phyloP scores from a whole-genome alignment of 2,113 vertebrate genomes.

The Oryzias woworae region DNA sequence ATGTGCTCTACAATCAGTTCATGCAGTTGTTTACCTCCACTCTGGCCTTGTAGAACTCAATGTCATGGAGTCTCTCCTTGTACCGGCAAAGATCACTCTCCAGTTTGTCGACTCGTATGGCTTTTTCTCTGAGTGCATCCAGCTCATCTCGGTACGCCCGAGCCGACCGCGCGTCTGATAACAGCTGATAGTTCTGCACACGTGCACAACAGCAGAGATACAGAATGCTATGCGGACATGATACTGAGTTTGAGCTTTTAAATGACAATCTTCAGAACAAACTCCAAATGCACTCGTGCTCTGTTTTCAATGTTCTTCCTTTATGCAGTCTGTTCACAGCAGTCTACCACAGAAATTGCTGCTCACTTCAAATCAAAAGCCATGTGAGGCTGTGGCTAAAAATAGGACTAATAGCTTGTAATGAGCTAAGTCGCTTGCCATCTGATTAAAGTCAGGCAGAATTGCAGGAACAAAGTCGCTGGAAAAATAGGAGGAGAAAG shows the following conservation, averaged over 20 bases:
- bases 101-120: conserved; percentile 93
- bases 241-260: too few relatives aligned
- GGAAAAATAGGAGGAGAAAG: conserved; percentile 12
- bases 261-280: not conserved
- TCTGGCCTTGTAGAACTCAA: conserved; percentile 97
- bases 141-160: conserved; percentile 95
- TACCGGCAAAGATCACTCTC: conserved; percentile 94
- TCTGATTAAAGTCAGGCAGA: conserved; percentile 57
- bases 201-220: not conserved
- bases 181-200: conserved; percentile 89
- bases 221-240: too few relatives aligned
- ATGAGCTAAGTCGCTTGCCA: conserved; percentile 53
- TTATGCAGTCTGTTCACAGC: conserved; percentile 28
- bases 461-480: conserved; percentile 28
- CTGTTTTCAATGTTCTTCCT: not conserved
- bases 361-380: conserved; percentile 44
- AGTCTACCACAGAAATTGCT: conserved; percentile 3
- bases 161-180: conserved; percentile 91
- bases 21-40: conserved; percentile 82
- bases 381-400: conserved; percentile 51
- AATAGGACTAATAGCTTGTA: conserved; percentile 68
- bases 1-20: not conserved
- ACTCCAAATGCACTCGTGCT: not conserved
- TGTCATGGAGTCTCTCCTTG: conserved; percentile 93
- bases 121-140: conserved; percentile 92